Conservation (phyloP, 2,113 vertebrate species). For the Eolophus roseicapilla region DNA sequence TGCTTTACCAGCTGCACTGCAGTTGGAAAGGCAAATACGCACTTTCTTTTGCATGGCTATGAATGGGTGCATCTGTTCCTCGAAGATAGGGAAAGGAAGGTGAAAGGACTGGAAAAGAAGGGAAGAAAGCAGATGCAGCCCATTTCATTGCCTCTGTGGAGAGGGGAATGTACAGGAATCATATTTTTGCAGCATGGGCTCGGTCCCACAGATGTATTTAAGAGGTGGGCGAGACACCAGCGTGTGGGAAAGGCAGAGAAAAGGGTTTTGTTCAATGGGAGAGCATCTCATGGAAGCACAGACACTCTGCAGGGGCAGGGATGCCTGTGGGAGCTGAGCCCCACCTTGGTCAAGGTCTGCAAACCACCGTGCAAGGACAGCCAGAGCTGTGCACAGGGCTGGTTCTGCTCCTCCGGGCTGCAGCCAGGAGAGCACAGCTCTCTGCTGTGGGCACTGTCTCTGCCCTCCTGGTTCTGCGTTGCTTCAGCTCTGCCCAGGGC, state of each 20-base stretch:
- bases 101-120: not conserved
- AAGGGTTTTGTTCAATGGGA: not conserved
- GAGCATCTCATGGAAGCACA: not conserved
- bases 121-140: not conserved
- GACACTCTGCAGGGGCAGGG: not conserved
- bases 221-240: not conserved
- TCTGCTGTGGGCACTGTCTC: rapidly evolving
- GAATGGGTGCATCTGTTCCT: conserved; percentile 33
- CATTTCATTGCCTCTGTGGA: not conserved
- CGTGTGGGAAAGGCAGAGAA: not conserved
- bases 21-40: not conserved
- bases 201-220: not conserved
- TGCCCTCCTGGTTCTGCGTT: rapidly evolving
- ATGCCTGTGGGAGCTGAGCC: not conserved
- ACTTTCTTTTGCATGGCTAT: not conserved
- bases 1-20: conserved; percentile 41
- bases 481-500: rapidly evolving
- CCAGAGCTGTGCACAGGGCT: not conserved
- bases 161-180: rapidly evolving
- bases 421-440: not conserved
- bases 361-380: not conserved
- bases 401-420: not conserved
- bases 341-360: not conserved
- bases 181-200: not conserved
- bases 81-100: not conserved